Conservation (phyloP, 1,140 invertebrate species). For the Drosophila pruinosa region DNA sequence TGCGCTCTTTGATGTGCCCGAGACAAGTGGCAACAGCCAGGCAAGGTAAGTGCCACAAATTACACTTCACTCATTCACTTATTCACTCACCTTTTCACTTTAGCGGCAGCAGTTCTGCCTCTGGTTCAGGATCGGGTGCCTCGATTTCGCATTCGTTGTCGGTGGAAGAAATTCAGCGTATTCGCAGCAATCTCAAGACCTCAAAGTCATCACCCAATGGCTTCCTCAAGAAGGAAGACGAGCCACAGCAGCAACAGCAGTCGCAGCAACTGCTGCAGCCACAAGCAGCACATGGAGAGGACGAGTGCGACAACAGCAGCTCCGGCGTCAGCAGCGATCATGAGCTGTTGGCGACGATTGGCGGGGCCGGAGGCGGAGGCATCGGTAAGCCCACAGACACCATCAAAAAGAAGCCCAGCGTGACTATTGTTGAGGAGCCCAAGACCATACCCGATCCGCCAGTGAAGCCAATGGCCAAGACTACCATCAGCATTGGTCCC, state of each 20-base stretch:
- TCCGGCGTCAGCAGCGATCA: conserved; percentile 94
- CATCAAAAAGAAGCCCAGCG: conserved; percentile 79
- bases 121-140: conserved; percentile 84
- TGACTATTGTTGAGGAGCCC: conserved; percentile 76
- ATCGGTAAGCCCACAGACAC: conserved; percentile 69
- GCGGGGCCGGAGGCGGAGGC: conserved; percentile 57
- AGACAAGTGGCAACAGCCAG: conserved; percentile 88
- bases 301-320: conserved; percentile 93
- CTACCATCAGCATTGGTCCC: conserved; percentile 61
- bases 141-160: conserved; percentile 92
- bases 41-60: conserved; percentile 84
- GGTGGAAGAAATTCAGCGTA: conserved; percentile 94
- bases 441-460: conserved; percentile 67
- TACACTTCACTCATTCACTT: rapidly evolving
- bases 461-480: conserved; percentile 53
- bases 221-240: conserved; percentile 85
- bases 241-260: conserved; percentile 45
- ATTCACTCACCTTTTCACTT: not conserved
- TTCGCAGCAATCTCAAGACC: conserved; percentile 91
- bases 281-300: conserved; percentile 80
- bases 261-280: conserved; percentile 43
- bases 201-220: conserved; percentile 93
- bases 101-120: conserved; percentile 85
- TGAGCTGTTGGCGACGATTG: conserved; percentile 84
- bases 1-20: conserved; percentile 81